Evolutionary conservation across 2,113 vertebrate genomes (phyloP).

Genomic region (Cryptomyrus ogoouensis): DNA sequence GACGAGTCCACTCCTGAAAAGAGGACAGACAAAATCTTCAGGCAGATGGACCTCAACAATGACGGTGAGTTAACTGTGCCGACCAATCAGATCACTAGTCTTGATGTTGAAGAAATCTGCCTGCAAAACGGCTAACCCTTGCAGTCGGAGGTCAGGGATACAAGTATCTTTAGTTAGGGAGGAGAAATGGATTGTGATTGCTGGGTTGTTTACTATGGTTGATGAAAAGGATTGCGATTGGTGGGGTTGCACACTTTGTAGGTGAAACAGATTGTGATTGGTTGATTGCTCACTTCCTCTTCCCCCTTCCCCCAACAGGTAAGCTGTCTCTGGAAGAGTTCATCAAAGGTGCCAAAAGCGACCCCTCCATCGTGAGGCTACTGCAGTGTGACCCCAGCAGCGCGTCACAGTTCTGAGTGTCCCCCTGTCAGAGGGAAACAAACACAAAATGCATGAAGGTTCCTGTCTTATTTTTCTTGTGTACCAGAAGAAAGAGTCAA

Average conservation of each 20-base stretch:
- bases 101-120: background rate
- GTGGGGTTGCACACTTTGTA: background rate
- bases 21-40: constrained; percentile 98
- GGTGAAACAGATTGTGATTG: background rate
- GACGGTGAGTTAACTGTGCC: constrained; percentile 71
- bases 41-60: constrained; percentile 98
- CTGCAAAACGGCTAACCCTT: background rate
- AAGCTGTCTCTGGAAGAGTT: constrained; percentile 96
- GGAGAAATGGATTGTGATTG: background rate
- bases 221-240: background rate
- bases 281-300: background rate
- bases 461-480: constrained; percentile 49
- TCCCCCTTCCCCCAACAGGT: constrained; percentile 55
- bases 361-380: constrained; percentile 95
- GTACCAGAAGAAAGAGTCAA: constrained; percentile 42
- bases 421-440: constrained; percentile 34
- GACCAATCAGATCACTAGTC: background rate
- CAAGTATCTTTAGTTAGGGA: background rate
- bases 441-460: constrained; percentile 65
- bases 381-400: constrained; percentile 97
- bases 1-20: constrained; percentile 98
- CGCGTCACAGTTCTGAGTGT: constrained; percentile 82
- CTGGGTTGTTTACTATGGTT: background rate
- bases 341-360: constrained; percentile 96
- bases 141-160: background rate